Evolutionary conservation across 2,888 invertebrate genomes (phyloP), one percentile per base, ranked within the genome.

Genomic region (Pristionchus exspectatus): DNA sequence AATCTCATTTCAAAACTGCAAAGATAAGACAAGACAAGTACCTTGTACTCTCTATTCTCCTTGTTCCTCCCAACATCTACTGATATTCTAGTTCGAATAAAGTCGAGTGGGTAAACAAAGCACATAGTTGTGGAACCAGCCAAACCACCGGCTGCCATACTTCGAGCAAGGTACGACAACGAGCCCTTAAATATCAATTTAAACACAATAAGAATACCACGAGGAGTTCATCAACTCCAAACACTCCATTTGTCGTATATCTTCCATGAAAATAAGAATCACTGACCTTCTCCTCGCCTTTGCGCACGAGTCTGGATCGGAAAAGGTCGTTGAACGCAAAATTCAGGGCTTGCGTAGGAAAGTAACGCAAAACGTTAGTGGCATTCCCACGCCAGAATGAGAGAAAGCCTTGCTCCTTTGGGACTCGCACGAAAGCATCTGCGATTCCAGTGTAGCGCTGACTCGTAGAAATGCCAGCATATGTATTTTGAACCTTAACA

Each of bases 271-370:
- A 9, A 56, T 2, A 85, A 44, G 24, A 33, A 56, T 24, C 33
- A 84, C 89, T 69, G 69, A 92, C 92, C 89, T 91, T 84, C 59
- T 91, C 91, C 63, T 92, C 90, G 24, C 91, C 86, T 90, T 92
- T 91, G 72, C 91, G 90, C 54, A 92, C 83, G 54, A 93, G 50
- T 16, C 91, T 88, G 10, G 92, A 90, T 88, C 92, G 92, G 89
- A 92, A 93, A 30, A 93, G 89, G 89, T 93, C 93, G 88, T 93
- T 93, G 89, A 93, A 93, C 3, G 93, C 93, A 81, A 93, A 93
- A 77, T 93, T 93, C 72, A 93, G 90, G 0, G 93, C 93, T 88
- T 93, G 93, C 10, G 93, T 93, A 21, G 93, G 93, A 21, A 89
- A 83, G 59, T 66, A 81, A 44, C 83, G 90, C 24, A 92, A 90